Evolutionary conservation across 2,797 vertebrate species (phyloP).

Genomic region (Pogonophryne albipinna): DNA sequence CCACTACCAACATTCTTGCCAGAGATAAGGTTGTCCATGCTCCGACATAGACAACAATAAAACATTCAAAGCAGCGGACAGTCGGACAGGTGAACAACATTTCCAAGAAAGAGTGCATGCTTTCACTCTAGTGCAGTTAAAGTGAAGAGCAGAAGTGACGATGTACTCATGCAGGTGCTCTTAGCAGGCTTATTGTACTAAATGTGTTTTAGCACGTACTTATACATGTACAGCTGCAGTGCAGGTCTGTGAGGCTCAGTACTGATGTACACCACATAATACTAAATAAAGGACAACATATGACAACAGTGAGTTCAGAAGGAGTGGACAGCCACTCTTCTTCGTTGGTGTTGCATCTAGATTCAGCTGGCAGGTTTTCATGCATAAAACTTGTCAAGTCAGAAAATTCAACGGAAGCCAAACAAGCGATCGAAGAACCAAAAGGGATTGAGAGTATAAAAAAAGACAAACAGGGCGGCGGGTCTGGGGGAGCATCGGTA

Average conservation of each 20-base stretch:
- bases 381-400: background rate
- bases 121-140: background rate
- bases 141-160: background rate
- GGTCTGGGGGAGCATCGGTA: background rate
- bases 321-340: background rate
- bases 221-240: background rate
- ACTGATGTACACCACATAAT: background rate
- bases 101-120: background rate
- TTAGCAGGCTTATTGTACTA: background rate
- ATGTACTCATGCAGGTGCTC: background rate
- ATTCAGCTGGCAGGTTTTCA: background rate
- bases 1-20: too few species aligned
- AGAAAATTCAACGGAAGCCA: conserved; percentile 14
- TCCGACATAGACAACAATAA: background rate
- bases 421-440: conserved; percentile 15
- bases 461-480: background rate
- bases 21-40: too few species aligned
- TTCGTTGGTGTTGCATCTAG: background rate
- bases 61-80: background rate
- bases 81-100: background rate
- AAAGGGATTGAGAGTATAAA: conserved; percentile 1
- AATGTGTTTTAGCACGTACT: background rate
- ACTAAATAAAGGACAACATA: background rate
- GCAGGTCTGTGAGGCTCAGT: background rate
- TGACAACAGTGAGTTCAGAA: background rate